phyloP scores from a whole-genome alignment of 2,113 vertebrate genomes.

The Otis tarda region DNA sequence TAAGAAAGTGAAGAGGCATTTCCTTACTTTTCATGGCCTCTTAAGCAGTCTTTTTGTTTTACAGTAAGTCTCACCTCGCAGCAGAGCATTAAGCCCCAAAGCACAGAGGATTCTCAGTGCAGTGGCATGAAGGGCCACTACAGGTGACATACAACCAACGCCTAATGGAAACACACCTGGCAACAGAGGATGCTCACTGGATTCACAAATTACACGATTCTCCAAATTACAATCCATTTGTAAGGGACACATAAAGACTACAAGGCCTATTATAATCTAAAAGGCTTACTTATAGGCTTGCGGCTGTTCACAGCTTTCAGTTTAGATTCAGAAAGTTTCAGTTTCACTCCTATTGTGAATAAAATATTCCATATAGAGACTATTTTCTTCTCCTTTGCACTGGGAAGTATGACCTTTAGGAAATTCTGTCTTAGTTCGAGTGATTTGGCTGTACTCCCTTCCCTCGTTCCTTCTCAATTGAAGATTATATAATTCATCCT shows the following conservation, averaged over 20 bases:
- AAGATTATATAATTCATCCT: background rate
- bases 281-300: background rate
- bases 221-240: background rate
- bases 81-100: background rate
- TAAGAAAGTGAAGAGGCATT: background rate
- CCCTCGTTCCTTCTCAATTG: rapidly evolving
- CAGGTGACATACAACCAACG: background rate
- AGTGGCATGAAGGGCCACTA: background rate
- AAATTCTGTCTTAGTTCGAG: background rate
- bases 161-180: background rate
- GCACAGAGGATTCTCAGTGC: background rate
- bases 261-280: background rate
- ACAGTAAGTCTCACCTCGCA: background rate
- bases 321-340: background rate
- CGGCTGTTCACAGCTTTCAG: background rate
- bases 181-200: background rate
- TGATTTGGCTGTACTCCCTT: background rate
- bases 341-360: background rate
- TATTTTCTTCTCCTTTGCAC: background rate
- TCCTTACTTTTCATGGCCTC: background rate
- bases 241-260: background rate
- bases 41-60: background rate
- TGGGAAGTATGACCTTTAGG: background rate
- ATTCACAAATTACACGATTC: background rate
- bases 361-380: background rate